A percentile compares a stretch with the other conserved stretches of the same genome.
Conservation (phyloP, 2,888 invertebrate genomes). For the Orgyia antiqua region DNA sequence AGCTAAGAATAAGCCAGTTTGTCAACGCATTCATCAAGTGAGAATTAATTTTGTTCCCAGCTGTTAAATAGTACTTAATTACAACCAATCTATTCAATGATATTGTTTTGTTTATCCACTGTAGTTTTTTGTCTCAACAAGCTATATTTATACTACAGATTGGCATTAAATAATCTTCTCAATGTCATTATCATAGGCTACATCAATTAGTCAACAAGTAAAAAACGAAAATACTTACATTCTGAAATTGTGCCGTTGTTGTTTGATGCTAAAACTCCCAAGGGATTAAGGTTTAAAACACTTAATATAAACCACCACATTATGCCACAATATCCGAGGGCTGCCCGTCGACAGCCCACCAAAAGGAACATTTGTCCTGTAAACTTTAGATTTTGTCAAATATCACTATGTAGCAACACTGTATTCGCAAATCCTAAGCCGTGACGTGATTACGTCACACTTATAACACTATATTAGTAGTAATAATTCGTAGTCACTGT, state of each 20-base stretch:
- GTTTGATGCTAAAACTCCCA: conserved; percentile 58
- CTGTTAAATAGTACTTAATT: conserved; percentile 32
- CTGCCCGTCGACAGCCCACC: conserved; percentile 76
- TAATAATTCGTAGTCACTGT: conserved; percentile 48
- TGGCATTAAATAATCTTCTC: conserved; percentile 2
- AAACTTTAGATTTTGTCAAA: conserved; percentile 66
- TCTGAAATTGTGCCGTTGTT: conserved; percentile 46
- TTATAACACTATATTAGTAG: conserved; percentile 40
- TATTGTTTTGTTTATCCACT: conserved; percentile 32
- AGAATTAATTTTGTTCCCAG: conserved; percentile 29
- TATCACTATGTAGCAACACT: conserved; percentile 57
- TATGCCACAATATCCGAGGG: conserved; percentile 71
- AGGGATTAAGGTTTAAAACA: conserved; percentile 61
- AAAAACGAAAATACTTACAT: conserved; percentile 48
- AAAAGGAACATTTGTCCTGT: conserved; percentile 68
- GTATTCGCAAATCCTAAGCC: conserved; percentile 33
- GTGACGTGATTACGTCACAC: conserved; percentile 41
- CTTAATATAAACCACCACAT: conserved; percentile 75
- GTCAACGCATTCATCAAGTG: conserved; percentile 25
- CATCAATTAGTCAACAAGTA: conserved; percentile 11
- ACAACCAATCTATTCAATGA: conserved; percentile 10
- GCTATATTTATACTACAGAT: too few relatives aligned
- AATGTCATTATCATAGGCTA: conserved; percentile 5
- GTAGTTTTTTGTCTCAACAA: too few relatives aligned
- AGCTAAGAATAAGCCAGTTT: conserved; percentile 41